Conservation (phyloP, 2,113 vertebrate genomes). For the Sapayoa aenigma region DNA sequence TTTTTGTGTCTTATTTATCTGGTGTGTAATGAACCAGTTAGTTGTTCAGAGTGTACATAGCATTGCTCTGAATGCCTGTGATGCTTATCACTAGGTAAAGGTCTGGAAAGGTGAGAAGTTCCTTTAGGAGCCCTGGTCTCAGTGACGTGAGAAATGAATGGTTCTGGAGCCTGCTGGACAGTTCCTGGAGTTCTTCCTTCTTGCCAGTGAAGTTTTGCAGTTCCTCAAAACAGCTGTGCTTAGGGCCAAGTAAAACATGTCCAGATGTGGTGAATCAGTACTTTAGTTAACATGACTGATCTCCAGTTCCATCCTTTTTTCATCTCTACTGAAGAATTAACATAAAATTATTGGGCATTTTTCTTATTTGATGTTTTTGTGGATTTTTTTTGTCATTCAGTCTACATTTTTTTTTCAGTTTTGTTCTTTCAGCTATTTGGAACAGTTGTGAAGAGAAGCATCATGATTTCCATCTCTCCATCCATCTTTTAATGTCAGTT, state of each 20-base stretch:
- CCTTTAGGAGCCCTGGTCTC: not conserved
- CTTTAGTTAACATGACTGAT: not conserved
- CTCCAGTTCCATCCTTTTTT: not conserved
- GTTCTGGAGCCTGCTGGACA: not conserved
- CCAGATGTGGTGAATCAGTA: not conserved
- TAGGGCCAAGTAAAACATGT: accelerated
- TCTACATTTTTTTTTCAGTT: not conserved
- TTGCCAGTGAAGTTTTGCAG: not conserved
- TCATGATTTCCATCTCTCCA: not conserved
- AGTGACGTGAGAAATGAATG: not conserved
- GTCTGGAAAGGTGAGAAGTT: not conserved
- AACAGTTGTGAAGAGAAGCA: not conserved
- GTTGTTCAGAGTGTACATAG: not conserved
- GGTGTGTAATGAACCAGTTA: not conserved
- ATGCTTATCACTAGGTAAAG: not conserved
- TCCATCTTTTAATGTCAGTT: not conserved
- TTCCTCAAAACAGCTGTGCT: not conserved
- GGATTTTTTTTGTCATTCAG: not conserved
- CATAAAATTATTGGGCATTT: not conserved
- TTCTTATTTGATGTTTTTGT: not conserved
- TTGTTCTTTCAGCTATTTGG: not conserved
- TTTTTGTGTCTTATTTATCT: not conserved
- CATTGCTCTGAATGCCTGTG: not conserved
- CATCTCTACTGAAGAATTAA: not conserved
- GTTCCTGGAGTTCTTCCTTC: not conserved